Evolutionary conservation across 2,113 vertebrate species (phyloP).

Genomic region (Antennarius striatus): DNA sequence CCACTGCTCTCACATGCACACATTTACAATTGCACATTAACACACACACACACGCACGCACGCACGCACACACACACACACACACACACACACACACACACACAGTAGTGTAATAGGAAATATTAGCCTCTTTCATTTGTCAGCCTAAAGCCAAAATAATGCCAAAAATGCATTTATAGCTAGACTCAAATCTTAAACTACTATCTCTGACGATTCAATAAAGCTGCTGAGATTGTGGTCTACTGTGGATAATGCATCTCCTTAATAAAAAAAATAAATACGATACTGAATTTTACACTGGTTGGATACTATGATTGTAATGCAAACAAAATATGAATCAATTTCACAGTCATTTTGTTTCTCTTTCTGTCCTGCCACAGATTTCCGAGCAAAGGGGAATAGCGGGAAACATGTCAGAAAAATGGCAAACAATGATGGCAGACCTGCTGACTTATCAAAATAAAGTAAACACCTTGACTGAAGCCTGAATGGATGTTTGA

Average conservation of each 20-base stretch:
- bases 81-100: no score
- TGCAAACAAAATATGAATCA: slow-evolving; percentile 55
- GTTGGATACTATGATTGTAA: slow-evolving; percentile 55
- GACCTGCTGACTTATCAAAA: slow-evolving; percentile 58
- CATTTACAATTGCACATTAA: no score
- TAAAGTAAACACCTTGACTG: slow-evolving; percentile 37
- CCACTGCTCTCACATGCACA: no score
- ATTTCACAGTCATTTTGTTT: slow-evolving; percentile 52
- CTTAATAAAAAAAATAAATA: slow-evolving; percentile 19
- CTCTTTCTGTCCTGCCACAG: slow-evolving; percentile 23
- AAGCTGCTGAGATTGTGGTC: slow-evolving; percentile 31
- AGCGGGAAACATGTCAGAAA: neutral
- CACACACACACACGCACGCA: no score
- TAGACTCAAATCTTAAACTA: slow-evolving; percentile 33
- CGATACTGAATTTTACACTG: slow-evolving; percentile 53
- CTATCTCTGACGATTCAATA: slow-evolving; percentile 38
- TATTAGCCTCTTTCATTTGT: slow-evolving; percentile 5
- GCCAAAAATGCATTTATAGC: neutral
- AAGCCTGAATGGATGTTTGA: slow-evolving; percentile 10
- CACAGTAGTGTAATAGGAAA: neutral
- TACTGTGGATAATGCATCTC: slow-evolving; percentile 47
- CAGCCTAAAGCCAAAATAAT: neutral
- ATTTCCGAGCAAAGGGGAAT: slow-evolving; percentile 15
- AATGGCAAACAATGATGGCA: slow-evolving; percentile 3
- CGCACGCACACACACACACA: no score